Evolutionary conservation across 2,888 invertebrate genomes (phyloP).

Genomic region (Cerceris ruficornis): DNA sequence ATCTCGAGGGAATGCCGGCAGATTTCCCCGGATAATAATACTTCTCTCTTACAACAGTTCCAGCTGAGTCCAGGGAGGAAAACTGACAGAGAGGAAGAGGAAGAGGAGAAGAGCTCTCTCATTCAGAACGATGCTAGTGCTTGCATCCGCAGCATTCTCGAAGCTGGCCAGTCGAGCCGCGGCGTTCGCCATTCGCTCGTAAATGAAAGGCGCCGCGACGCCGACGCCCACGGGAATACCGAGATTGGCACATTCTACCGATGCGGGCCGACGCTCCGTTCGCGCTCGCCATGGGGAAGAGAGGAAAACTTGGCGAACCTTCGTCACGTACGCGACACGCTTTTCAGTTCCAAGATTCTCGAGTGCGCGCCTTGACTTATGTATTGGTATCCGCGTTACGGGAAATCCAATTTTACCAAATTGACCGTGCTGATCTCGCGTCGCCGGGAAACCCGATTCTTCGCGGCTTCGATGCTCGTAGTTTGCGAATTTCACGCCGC

Average conservation of each 20-base stretch:
- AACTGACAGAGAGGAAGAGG: slow-evolving; percentile 34
- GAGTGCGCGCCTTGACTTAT: neutral
- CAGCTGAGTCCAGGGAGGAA: slow-evolving; percentile 26
- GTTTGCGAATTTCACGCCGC: neutral
- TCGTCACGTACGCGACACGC: slow-evolving; percentile 62
- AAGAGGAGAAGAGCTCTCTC: slow-evolving; percentile 13
- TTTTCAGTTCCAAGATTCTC: slow-evolving; percentile 42
- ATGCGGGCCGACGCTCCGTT: slow-evolving; percentile 25
- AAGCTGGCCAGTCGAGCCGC: slow-evolving; percentile 25
- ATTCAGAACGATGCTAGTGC: slow-evolving; percentile 50
- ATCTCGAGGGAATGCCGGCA: slow-evolving; percentile 83
- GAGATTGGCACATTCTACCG: slow-evolving; percentile 65
- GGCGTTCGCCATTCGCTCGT: slow-evolving; percentile 58
- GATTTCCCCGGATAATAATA: slow-evolving; percentile 85
- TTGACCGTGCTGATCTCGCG: slow-evolving; percentile 2
- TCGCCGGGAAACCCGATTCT: neutral
- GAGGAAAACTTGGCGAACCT: slow-evolving; percentile 43
- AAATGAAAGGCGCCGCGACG: slow-evolving; percentile 71
- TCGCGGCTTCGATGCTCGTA: neutral
- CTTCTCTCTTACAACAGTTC: slow-evolving; percentile 80
- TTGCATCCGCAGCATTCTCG: slow-evolving; percentile 52
- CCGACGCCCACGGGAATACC: slow-evolving; percentile 56
- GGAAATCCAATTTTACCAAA: slow-evolving; percentile 28
- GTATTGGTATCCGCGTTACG: slow-evolving; percentile 7
- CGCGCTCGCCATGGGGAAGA: slow-evolving; percentile 16